Evolutionary conservation across 2,888 invertebrate genomes (phyloP), one percentile per base, ranked within the genome.

Genomic region (Eledona agricola): DNA sequence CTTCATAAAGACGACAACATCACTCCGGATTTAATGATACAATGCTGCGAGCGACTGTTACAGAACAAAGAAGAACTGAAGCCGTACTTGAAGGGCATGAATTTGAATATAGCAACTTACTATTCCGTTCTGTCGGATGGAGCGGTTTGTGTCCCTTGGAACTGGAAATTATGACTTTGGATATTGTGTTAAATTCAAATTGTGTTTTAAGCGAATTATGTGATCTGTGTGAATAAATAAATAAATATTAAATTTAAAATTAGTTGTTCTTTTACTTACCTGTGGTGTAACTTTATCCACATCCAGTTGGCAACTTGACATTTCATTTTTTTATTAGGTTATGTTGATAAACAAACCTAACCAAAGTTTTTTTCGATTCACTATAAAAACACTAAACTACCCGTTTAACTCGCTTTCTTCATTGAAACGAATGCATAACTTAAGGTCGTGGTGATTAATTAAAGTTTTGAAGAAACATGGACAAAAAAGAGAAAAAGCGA

Each of bases 61-160:
- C 72, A 77, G 46, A 74, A 80, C 60, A 79, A 79, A 66, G 60
- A 71, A 12, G 65, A 75, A 28, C 67, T 87, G 16, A 71, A 72
- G 10, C 72, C 72, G 0, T 70, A 77, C 57, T 77, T 91, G n/a
- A 78, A 81, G 55, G 87, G 86, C 32, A 81, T 88, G 32, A 84
- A 87, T 64, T 76, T 96, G 1, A 87, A 87, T 72, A 86, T 96
- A 42, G 90, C 94, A 0, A 92, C 92, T 72, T 96, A 94, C 76
- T 96, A 94, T 73, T 93, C 94, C 0, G 89, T 96, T 32, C 80
- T 94, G 70, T 87, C 88, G 0, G 95, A 96, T 75, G 96, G 96
- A 1, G 88, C 90, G 47, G 82, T 95, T 42, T 95, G 94, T 72
- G 88, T 96, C 73, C 96, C 96, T 9, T 96, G 95, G 95, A 89